These are phyloP conservation scores for Ranitomeya variabilis DNA, from an alignment of 2,113 vertebrate genomes.

Conservation along the genomic window DNA sequence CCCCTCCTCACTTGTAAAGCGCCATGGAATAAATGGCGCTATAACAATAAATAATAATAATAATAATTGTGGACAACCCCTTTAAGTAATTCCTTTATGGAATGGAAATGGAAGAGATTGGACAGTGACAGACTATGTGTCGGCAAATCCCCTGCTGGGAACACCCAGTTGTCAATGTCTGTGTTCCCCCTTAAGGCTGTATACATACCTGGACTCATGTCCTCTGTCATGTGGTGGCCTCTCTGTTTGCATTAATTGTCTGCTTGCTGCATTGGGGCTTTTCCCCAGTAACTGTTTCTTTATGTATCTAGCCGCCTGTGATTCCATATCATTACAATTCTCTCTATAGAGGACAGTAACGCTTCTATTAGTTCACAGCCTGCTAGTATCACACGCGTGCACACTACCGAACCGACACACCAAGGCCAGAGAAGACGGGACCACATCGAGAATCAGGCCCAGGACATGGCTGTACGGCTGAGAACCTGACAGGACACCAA, in stretches of 20 bases:
- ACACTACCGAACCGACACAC: neutral
- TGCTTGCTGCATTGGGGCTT: constrained; percentile 72
- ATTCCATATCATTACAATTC: constrained; percentile 58
- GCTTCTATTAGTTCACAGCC: neutral
- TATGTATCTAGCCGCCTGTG: constrained; percentile 52
- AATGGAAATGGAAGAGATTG: too few species aligned
- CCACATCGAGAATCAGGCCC: neutral
- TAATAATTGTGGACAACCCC: too few species aligned
- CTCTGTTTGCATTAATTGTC: constrained; percentile 74
- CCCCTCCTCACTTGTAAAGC: too few species aligned
- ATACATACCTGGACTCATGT: constrained; percentile 70
- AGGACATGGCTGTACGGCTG: neutral
- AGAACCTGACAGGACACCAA: neutral
- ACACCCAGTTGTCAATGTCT: neutral
- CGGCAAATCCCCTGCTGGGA: too few species aligned
- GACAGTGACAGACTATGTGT: too few species aligned
- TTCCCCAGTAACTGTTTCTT: constrained; percentile 68
- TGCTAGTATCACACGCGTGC: neutral
- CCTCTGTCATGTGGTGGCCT: constrained; percentile 70
- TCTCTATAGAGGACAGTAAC: neutral
- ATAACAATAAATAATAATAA: too few species aligned
- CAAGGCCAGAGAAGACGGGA: neutral
- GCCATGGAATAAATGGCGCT: too few species aligned
- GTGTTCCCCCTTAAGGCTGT: neutral
- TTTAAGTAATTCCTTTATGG: too few species aligned